Evolutionary conservation across 2,888 invertebrate species (phyloP), one percentile per base, ranked within the genome.

Genomic region (Andrena marginata): DNA sequence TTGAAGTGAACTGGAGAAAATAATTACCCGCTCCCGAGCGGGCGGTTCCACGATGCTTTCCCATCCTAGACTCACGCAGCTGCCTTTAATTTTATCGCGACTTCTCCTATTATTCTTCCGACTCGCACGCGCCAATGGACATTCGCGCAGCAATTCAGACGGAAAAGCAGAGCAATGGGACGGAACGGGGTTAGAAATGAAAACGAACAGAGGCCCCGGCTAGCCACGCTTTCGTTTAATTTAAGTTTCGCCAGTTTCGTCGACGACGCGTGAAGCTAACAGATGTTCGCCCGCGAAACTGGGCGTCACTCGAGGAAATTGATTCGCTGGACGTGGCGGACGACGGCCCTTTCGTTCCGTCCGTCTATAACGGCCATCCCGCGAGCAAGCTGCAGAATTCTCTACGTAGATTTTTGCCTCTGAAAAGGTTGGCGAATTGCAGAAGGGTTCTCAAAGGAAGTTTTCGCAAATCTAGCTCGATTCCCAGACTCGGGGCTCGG

Each of bases 1-100:
- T 71, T 49, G 77, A 67, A 65, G 20, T 26, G 49, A 20, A 10
- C 23, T 26, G 20, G 23, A 16, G 35, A 6, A 76, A 51, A 49
- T 60, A 51, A 51, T 48, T 42, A 31, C 23, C 31, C n/a, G 10
- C 3, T 7, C 8, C 35, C 0, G 26, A 3, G 7, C 7, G 33
- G 31, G 29, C 16, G 16, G 4, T 16, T 16, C 6, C 6, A 0
- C 31, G 60, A 60, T 60, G 6, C 0, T 31, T 31, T 31, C 60
- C 7, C 5, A 31, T 31, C 31, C n/a, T n/a, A 6, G n/a, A n/a
- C 29, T 60, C 31, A 7, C 31, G 13, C 60, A 31, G 60, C n/a
- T n/a, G n/a, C n/a, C 51, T 42, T 3, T 16, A 42, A 42, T 16
- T 59, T 29, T 16, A 59, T 20, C 20, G 59, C n/a, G 29, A 2